Conservation (phyloP, 1,140 invertebrate species). For the Euwallacea similis region DNA sequence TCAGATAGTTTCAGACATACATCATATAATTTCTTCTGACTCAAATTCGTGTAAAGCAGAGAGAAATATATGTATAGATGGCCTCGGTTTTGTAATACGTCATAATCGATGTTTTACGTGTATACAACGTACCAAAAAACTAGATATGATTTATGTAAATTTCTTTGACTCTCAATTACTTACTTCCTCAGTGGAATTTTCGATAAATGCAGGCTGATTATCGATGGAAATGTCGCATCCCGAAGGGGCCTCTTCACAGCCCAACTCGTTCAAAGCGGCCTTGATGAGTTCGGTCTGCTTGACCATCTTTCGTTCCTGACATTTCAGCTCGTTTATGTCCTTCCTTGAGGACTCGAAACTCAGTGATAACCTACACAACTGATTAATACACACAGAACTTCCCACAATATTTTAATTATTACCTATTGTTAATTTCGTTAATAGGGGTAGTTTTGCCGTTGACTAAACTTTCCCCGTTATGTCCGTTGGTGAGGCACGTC, state of each 20-base stretch:
- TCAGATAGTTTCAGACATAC: too few species aligned
- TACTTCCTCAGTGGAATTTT: slow-evolving; percentile 49
- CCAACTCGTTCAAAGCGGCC: slow-evolving; percentile 78
- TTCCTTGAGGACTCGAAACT: slow-evolving; percentile 50
- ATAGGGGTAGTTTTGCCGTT: slow-evolving; percentile 49
- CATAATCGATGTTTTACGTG: too few species aligned
- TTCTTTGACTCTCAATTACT: not conserved
- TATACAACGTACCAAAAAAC: too few species aligned
- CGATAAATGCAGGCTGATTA: slow-evolving; percentile 52
- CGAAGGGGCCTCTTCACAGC: slow-evolving; percentile 82
- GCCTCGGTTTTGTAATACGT: too few species aligned
- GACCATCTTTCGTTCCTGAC: slow-evolving; percentile 77
- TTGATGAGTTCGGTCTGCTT: slow-evolving; percentile 80
- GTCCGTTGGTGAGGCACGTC: slow-evolving; percentile 42
- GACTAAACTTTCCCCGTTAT: slow-evolving; percentile 35
- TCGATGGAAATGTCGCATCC: slow-evolving; percentile 75
- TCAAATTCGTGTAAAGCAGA: too few species aligned
- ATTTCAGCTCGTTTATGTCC: slow-evolving; percentile 65
- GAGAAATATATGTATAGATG: too few species aligned
- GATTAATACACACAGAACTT: not conserved
- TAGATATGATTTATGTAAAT: too few species aligned
- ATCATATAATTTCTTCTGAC: too few species aligned
- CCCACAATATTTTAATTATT: slow-evolving; percentile 5
- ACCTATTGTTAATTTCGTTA: slow-evolving; percentile 49
- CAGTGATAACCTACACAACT: slow-evolving; percentile 37